Conservation (phyloP, 2,888 invertebrate genomes). For the Cephonodes hylas region DNA sequence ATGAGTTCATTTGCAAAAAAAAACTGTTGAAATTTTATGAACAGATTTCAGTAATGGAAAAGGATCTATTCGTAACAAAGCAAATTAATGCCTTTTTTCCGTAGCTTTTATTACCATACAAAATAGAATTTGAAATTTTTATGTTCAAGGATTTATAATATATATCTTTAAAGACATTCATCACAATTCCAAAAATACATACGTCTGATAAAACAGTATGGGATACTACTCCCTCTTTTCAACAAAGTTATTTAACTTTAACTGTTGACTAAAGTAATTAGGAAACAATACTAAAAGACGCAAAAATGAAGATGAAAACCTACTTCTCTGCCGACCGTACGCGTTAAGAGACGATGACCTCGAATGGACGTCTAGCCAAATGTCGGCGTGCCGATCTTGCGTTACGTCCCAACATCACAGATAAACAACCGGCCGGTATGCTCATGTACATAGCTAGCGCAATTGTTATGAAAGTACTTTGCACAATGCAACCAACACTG, state of each 20-base stretch:
- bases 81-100: too few species aligned
- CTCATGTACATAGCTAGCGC: conserved; percentile 25
- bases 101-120: too few species aligned
- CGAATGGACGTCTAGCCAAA: conserved; percentile 74
- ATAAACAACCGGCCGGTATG: conserved; percentile 45
- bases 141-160: too few species aligned
- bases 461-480: conserved; percentile 11
- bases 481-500: neutral
- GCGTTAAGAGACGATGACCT: conserved; percentile 66
- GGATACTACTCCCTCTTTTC: too few species aligned
- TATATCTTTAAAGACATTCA: too few species aligned
- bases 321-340: conserved; percentile 45
- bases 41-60: too few species aligned
- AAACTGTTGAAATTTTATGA: neutral
- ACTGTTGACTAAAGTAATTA: too few species aligned
- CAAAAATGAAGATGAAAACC: conserved; percentile 17
- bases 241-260: too few species aligned
- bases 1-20: neutral
- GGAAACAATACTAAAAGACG: neutral
- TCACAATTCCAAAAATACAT: too few species aligned
- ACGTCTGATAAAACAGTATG: too few species aligned
- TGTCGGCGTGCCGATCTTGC: conserved; percentile 59
- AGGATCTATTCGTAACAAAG: too few species aligned
- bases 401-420: conserved; percentile 44
- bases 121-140: too few species aligned